Base-by-base conservation (phyloP, 2,797 vertebrate species). In the Pampus argenteus region DNA sequence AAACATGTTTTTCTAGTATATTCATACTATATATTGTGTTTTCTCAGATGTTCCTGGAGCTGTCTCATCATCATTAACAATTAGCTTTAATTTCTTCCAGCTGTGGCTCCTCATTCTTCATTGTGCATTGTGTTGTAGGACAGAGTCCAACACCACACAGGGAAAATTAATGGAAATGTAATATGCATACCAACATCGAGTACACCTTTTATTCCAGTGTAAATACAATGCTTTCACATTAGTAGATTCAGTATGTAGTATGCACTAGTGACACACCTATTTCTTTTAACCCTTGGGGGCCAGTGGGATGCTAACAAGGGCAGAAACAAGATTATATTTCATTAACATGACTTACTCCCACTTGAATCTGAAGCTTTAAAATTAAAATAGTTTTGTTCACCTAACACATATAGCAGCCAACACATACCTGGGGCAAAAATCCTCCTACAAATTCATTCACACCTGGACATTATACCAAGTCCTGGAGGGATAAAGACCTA, bases 391-490 rank as follows among this genome's bases (percentile, higher is more conserved):
- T 22, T 86, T 80, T 14, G 8, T 76, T 81, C 61, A 67, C 31
- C 60, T 31, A 66, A 74, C 70, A 52, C 64, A 71, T 17, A 71
- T 52, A 82, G 40, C 51, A 72, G 62, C 45, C 15, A 26, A 79
- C 51, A 66, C 34, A 22, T 40, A 58, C 74, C 63, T 1, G 6
- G 8, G 70, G 83, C 68, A 48, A 74, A 66, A 78, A 67, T 80
- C 42, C 50, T 65, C 49, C 42, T 71, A 20, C 75, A 82, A 88
- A 90, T 78, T 28, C 66, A 61, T 78, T 87, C 82, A 81, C 72
- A 87, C 81, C 74, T 82, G 78, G 69, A 75, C 72, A 87, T 89
- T 85, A 91, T 80, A 76, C 72, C 6, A 9, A 72, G 63, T 81
- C 82, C 86, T 72, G 62, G 60, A 76, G 89, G 87, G 57, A 72